These are phyloP conservation scores for Pseudocheirus occidentalis DNA, from an alignment of 2,797 vertebrate genomes.

Conservation along the genomic window DNA sequence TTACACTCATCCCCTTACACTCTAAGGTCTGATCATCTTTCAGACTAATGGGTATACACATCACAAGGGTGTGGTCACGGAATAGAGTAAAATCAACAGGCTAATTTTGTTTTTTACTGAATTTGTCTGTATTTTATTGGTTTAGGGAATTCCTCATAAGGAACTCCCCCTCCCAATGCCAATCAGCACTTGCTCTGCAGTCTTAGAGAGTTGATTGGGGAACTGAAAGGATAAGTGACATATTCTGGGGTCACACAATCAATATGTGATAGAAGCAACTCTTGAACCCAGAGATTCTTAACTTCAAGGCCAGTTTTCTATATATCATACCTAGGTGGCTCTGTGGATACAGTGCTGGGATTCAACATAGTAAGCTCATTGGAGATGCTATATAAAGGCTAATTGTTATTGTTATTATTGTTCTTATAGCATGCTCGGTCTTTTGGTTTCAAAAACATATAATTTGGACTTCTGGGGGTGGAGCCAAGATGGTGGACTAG, in stretches of 20 bases:
- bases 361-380: neutral
- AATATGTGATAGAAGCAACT: neutral
- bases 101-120: neutral
- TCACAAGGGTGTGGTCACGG: neutral
- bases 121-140: neutral
- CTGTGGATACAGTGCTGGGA: neutral
- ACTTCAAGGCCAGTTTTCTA: neutral
- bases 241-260: neutral
- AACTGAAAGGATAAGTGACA: neutral
- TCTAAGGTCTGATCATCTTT: neutral
- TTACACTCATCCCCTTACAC: neutral
- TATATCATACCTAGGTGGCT: neutral
- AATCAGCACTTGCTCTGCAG: neutral
- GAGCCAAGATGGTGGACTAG: neutral
- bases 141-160: neutral
- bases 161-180: neutral
- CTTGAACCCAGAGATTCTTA: neutral
- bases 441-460: neutral
- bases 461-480: neutral
- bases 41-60: neutral
- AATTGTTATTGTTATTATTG: neutral
- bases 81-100: neutral
- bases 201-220: neutral
- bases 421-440: neutral
- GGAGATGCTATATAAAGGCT: neutral